These are phyloP conservation scores for Oncorhynchus keta DNA, from an alignment of 2,113 vertebrate species.

Conservation along the genomic window DNA sequence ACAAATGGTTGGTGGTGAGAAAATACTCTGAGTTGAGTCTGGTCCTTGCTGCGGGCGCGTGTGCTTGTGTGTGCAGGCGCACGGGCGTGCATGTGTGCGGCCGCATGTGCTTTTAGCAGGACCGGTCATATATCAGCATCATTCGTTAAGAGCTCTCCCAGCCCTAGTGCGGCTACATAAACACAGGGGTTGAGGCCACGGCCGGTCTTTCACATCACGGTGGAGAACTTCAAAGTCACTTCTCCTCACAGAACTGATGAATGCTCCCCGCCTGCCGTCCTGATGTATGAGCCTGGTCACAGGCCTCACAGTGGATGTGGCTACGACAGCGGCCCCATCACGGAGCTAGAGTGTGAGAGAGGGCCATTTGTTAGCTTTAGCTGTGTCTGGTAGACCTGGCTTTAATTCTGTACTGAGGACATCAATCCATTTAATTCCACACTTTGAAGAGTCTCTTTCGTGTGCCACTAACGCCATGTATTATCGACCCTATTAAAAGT, in stretches of 20 bases:
- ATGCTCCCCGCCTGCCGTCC: conserved; percentile 62
- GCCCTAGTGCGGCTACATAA: conserved; percentile 66
- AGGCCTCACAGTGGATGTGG: conserved; percentile 53
- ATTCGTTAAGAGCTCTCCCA: conserved; percentile 69
- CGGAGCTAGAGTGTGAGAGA: conserved; percentile 43
- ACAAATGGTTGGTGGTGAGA: too few relatives aligned
- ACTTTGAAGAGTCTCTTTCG: conserved; percentile 59
- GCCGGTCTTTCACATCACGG: conserved; percentile 72
- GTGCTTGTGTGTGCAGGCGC: too few relatives aligned
- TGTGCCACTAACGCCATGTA: conserved; percentile 64
- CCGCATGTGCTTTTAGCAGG: conserved; percentile 50
- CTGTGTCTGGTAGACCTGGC: conserved; percentile 55
- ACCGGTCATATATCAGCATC: conserved; percentile 65
- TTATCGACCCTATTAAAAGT: conserved; percentile 75
- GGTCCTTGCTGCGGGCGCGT: too few relatives aligned
- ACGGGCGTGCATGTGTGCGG: neutral
- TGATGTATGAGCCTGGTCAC: conserved; percentile 68
- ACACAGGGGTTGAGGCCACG: conserved; percentile 70
- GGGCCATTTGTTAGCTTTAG: conserved; percentile 69
- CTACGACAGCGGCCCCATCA: conserved; percentile 40
- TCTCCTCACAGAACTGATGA: conserved; percentile 60
- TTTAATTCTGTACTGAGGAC: conserved; percentile 60
- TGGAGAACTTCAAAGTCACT: conserved; percentile 74
- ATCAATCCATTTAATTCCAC: conserved; percentile 74
- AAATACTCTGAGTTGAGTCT: too few relatives aligned